Conservation (phyloP, 2,113 vertebrate species). For the Ramphastos sulfuratus region DNA sequence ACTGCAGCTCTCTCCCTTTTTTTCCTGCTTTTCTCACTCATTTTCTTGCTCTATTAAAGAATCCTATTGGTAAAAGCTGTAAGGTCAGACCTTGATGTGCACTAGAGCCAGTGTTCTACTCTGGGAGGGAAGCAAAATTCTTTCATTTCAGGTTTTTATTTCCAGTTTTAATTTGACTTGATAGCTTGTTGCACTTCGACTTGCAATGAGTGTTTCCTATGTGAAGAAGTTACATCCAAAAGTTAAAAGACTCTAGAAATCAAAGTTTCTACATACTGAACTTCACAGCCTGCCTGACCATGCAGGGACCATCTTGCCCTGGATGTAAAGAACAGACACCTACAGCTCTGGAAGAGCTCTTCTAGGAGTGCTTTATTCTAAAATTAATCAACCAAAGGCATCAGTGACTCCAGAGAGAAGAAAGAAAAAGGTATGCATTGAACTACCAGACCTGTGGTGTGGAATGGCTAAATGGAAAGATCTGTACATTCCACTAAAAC, state of each 20-base stretch:
- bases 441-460: constrained; percentile 11
- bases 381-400: constrained; percentile 43
- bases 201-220: background rate
- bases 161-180: constrained; percentile 52
- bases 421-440: background rate
- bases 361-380: constrained; percentile 41
- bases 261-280: constrained; percentile 10
- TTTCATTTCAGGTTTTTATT: background rate
- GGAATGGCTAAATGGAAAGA: background rate
- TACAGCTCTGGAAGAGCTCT: background rate
- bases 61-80: constrained; percentile 1
- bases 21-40: background rate
- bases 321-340: background rate
- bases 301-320: constrained; percentile 17
- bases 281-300: constrained; percentile 3
- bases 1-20: background rate
- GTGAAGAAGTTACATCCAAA: constrained; percentile 21
- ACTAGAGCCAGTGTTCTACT: background rate
- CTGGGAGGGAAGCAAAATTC: background rate
- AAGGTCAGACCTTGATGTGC: constrained; percentile 37
- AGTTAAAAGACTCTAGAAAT: constrained; percentile 42
- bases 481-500: background rate
- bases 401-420: background rate
- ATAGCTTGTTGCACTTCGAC: constrained; percentile 53
- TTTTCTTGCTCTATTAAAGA: constrained; percentile 40